Evolutionary conservation across 2,888 invertebrate genomes (phyloP).

Genomic region (Rhagophthalmus giganteus): DNA sequence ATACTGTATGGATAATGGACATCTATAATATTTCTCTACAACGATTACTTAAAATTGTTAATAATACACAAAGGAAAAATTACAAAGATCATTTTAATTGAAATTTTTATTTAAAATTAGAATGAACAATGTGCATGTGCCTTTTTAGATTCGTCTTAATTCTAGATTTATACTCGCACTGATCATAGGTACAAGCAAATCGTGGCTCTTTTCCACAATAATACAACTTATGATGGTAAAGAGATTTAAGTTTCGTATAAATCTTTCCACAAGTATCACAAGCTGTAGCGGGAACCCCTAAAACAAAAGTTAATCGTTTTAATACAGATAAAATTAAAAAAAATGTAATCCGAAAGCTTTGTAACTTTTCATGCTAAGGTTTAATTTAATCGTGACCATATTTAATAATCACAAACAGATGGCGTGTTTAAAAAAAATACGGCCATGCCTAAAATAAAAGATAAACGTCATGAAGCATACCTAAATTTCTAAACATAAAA

Average conservation of each 20-base stretch:
- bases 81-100: too few species aligned
- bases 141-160: constrained; percentile 6
- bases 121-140: constrained; percentile 1
- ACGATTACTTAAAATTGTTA: too few species aligned
- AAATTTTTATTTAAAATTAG: too few species aligned
- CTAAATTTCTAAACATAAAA: too few species aligned
- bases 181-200: constrained; percentile 39
- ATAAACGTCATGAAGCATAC: too few species aligned
- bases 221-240: constrained; percentile 30
- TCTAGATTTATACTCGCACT: constrained; percentile 24
- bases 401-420: too few species aligned
- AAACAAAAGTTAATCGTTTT: neutral
- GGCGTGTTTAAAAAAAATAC: too few species aligned
- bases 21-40: too few species aligned
- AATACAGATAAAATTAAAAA: neutral
- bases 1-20: too few species aligned
- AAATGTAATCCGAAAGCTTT: too few species aligned
- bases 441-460: too few species aligned
- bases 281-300: neutral
- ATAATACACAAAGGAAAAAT: too few species aligned
- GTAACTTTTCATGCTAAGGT: neutral
- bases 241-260: constrained; percentile 2
- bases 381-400: neutral
- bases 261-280: constrained; percentile 9
- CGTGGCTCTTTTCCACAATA: constrained; percentile 39